Evolutionary conservation across 2,113 vertebrate genomes (phyloP).

Genomic region (Solea solea): DNA sequence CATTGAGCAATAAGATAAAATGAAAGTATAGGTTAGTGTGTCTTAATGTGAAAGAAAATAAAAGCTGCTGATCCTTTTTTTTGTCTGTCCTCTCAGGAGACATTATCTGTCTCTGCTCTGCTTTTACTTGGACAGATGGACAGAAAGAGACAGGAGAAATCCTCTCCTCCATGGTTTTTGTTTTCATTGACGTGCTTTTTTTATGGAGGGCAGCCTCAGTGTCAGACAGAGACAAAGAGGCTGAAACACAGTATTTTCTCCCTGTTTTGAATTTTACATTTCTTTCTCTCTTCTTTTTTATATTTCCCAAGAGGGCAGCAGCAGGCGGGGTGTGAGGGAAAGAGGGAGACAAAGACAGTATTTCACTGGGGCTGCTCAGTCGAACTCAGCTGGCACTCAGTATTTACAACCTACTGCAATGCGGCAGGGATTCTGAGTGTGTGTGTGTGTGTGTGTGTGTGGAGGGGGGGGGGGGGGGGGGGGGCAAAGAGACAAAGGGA

Average conservation of each 20-base stretch:
- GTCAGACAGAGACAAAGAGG: constrained; percentile 47
- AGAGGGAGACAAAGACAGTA: constrained; percentile 77
- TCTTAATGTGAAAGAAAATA: too few relatives aligned
- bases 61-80: too few relatives aligned
- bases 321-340: constrained; percentile 47
- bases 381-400: constrained; percentile 69
- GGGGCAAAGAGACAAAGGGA: constrained; percentile 67
- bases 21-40: too few relatives aligned
- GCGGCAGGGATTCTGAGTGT: constrained; percentile 66
- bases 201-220: constrained; percentile 42
- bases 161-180: constrained; percentile 38
- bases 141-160: constrained; percentile 37
- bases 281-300: constrained; percentile 5
- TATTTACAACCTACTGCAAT: constrained; percentile 82
- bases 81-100: too few relatives aligned
- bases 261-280: constrained; percentile 44
- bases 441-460: constrained; percentile 41
- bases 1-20: too few relatives aligned
- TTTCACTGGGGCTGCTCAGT: constrained; percentile 70
- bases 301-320: constrained; percentile 10
- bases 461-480: neutral
- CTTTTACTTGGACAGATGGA: constrained; percentile 51
- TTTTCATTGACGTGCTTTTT: constrained; percentile 50
- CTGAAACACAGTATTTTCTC: constrained; percentile 53
- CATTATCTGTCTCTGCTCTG: neutral